Base-by-base conservation (phyloP, 2,113 vertebrate species). In the Collichthys lucidus region DNA sequence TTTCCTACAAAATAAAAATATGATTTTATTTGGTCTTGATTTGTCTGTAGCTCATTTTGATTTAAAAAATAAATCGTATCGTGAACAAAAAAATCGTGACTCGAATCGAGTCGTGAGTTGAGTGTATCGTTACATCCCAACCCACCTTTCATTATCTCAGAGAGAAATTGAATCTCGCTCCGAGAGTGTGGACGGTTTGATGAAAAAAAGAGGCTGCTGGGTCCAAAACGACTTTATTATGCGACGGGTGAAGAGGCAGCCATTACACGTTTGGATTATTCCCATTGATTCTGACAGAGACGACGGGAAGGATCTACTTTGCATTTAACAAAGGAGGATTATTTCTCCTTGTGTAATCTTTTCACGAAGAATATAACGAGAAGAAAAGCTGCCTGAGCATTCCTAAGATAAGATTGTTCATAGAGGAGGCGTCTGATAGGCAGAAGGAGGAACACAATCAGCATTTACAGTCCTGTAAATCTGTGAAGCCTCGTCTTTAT, bases 191-290 rank as follows among this genome's bases (percentile, higher is more conserved):
- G 29, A 44, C 4, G 24, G 44, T 20, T n/a, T 49, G 65, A 80
- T 83, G n/a, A 73, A 47, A 61, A 79, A 61, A 61, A 79, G 62
- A 59, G 5, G 60, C 56, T 12, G 56, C 73, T 22, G 76, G 83
- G 68, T 83, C 77, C 52, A 61, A 80, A 35, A 1, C 83, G 5
- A 55, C 69, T 87, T 81, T 10, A 24, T 8, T 52, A 9, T 22
- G 19, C 24, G 49, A 6, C 2, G 22, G 14, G 64, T 57, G 49
- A 81, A 76, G 47, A 69, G 63, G 40, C 0, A 29, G 46, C 79
- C 74, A 83, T 80, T 74, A 65, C 31, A 65, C 7, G 35, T 47
- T 52, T 50, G 56, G 60, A 80, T 63, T 40, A 82, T 31, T 80
- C 24, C 71, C 71, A 64, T 19, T 61, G 35, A 74, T 77, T 79